These are phyloP conservation scores for Platysternon megacephalum DNA, from an alignment of 2,113 vertebrate species.

Conservation along the genomic window DNA sequence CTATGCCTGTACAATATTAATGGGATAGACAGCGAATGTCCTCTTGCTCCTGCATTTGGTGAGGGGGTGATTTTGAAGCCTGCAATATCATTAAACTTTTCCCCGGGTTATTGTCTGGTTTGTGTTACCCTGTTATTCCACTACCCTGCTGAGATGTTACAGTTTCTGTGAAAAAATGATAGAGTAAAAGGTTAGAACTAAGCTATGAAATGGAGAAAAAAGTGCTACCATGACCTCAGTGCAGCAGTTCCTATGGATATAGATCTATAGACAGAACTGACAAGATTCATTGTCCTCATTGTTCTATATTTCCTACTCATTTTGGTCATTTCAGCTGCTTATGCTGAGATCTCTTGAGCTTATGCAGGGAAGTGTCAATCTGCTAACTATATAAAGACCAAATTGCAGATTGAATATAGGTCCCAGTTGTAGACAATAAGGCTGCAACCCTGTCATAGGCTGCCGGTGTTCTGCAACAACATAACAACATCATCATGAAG, in stretches of 20 bases:
- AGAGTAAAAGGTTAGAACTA: neutral
- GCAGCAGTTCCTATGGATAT: too few relatives aligned
- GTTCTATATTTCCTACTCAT: neutral
- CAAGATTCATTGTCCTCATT: neutral
- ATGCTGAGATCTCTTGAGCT: neutral
- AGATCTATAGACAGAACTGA: neutral
- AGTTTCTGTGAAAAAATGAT: neutral
- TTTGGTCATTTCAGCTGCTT: neutral
- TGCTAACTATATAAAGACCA: neutral
- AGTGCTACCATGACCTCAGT: neutral
- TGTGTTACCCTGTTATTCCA: neutral
- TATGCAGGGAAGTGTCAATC: neutral
- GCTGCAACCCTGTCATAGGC: neutral
- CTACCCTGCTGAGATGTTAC: neutral
- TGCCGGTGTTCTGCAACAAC: neutral
- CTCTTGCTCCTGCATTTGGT: neutral
- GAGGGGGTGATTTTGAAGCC: conserved; percentile 45
- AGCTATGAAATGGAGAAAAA: neutral
- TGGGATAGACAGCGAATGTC: neutral
- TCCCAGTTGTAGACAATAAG: neutral
- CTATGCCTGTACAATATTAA: neutral
- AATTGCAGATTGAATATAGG: neutral
- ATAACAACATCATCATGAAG: neutral
- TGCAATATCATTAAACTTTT: neutral
- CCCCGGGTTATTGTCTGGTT: neutral